Percentiles rank a stretch among this genome's conserved stretches.
These are phyloP conservation scores for Malurus cyaneus DNA, from an alignment of 2,113 vertebrate species.

Conservation along the genomic window DNA sequence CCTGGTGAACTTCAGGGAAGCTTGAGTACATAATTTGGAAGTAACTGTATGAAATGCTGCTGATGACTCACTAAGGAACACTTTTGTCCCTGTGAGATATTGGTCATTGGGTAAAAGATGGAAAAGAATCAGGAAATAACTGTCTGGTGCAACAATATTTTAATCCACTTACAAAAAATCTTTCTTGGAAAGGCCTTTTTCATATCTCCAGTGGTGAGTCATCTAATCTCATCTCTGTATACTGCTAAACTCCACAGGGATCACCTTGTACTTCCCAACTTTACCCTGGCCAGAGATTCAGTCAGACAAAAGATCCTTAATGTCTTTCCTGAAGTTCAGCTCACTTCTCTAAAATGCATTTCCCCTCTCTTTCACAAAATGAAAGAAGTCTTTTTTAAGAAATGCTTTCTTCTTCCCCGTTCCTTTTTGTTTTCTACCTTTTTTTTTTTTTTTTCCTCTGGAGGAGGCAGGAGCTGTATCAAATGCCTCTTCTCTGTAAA, in stretches of 20 bases:
- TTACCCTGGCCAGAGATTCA: slow-evolving; percentile 26
- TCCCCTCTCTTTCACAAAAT: neutral
- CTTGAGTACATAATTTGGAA: slow-evolving; percentile 1
- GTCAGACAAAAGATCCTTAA: slow-evolving; percentile 41
- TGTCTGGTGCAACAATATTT: slow-evolving; percentile 18
- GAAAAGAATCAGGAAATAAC: slow-evolving; percentile 23
- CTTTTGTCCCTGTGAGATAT: neutral
- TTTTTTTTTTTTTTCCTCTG: neutral
- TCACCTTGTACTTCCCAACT: slow-evolving; percentile 63
- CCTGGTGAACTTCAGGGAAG: neutral
- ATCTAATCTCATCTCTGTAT: slow-evolving; percentile 41
- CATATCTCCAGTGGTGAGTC: slow-evolving; percentile 29
- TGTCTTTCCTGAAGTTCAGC: slow-evolving; percentile 33
- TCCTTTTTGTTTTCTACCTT: no score
- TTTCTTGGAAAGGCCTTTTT: slow-evolving; percentile 41
- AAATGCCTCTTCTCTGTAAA: neutral
- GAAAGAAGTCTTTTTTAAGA: neutral
- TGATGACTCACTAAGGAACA: slow-evolving; percentile 7
- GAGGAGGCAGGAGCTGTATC: neutral
- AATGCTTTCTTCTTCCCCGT: neutral
- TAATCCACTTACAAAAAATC: slow-evolving; percentile 31
- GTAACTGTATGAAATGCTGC: slow-evolving; percentile 6
- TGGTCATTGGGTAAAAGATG: neutral
- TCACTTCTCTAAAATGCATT: slow-evolving; percentile 17
- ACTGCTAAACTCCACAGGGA: slow-evolving; percentile 67